Evolutionary conservation across 1,140 invertebrate genomes (phyloP), one percentile per base, ranked within the genome.

Genomic region (Anadara kagoshimensis): DNA sequence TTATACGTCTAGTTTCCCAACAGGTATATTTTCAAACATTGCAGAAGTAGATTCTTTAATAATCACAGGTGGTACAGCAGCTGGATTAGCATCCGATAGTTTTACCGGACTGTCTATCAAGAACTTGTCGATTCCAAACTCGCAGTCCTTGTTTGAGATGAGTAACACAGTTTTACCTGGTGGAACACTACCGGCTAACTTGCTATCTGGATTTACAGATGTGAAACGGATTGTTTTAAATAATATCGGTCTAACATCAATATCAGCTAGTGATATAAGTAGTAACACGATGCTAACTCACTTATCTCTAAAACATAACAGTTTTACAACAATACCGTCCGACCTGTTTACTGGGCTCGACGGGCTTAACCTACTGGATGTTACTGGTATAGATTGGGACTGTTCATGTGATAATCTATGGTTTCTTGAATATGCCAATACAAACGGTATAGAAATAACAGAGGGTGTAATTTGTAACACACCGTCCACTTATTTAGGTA

Each of bases 331-430:
- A 26, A 58, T 75, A 10, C 26, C 73, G 16, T 44, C 41, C 44
- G 62, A 67, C 43, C 51, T 75, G 43, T 69, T 75, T 26, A 61
- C 53, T 14, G 53, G 43, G 3, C 43, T 75, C 5, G 22, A 51
- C 16, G 73, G 43, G 3, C 54, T 75, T 0, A 49, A 66, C 16
- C 11, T 43, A 2, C 45, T 75, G 5, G 62, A 75, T 49, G 51
- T 75, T 51, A 59, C 51, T 14, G 66, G 61, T 0, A 59, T 69
- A 16, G 47, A 47, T 4, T 75, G 73, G 73, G 44, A 14, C 3
- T 75, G 73, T 41, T 57, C 67, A 14, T 75, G 73, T 26, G 67
- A 65, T 24, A 58, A 63, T 7, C 59, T 75, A 8, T 75, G 73
- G 73, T 75, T 75, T 18, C 41, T 75, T 44, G 54, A 64, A 7